A percentile compares a stretch with the other conserved stretches of the same genome.
These are phyloP conservation scores for Elachura formosa DNA, from an alignment of 2,113 vertebrate species.

Conservation along the genomic window DNA sequence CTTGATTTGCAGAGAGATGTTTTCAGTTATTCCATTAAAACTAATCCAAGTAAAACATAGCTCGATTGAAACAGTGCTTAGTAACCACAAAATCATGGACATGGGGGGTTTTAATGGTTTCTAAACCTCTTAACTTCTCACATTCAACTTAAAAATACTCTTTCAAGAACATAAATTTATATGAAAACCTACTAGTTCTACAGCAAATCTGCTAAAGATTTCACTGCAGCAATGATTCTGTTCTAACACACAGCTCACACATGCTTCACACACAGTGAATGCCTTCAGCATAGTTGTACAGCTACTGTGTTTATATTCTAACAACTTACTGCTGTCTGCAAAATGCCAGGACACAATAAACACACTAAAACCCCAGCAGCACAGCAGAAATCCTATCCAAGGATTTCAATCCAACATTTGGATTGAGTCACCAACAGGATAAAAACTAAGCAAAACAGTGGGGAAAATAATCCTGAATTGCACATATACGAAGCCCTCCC, in stretches of 20 bases:
- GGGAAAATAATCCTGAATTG: not conserved
- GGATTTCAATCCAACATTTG: not conserved
- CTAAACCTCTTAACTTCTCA: not conserved
- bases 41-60: not conserved
- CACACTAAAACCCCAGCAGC: not conserved
- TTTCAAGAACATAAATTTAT: not conserved
- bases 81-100: not conserved
- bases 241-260: not conserved
- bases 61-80: not conserved
- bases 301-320: not conserved
- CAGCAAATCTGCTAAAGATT: not conserved
- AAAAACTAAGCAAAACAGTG: not conserved
- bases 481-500: accelerated
- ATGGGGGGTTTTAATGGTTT: not conserved
- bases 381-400: not conserved
- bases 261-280: not conserved
- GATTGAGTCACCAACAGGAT: not conserved
- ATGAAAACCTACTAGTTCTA: not conserved
- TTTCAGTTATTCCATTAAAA: not conserved
- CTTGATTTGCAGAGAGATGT: not conserved
- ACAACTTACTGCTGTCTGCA: not conserved
- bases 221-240: not conserved
- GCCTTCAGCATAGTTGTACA: not conserved
- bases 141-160: not conserved
- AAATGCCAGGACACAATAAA: not conserved